Evolutionary conservation across 2,113 vertebrate species (phyloP).

Genomic region (Leucopsar rothschildi): DNA sequence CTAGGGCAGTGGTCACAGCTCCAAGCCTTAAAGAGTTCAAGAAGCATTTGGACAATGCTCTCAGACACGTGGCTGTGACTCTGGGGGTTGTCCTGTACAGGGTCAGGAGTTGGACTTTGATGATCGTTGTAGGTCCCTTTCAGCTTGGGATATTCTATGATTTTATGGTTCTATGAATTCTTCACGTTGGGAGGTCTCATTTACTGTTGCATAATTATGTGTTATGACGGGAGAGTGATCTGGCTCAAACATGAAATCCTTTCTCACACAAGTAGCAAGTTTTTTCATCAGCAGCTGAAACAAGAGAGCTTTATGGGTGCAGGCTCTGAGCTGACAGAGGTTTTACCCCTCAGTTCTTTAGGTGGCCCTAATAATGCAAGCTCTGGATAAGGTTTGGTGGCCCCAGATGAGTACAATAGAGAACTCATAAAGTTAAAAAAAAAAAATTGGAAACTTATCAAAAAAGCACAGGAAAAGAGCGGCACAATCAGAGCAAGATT

Average conservation of each 20-base stretch:
- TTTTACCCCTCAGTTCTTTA: accelerated
- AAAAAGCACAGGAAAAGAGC: neutral
- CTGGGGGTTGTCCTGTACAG: neutral
- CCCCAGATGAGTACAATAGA: neutral
- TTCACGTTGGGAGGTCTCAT: neutral
- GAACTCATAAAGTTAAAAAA: neutral
- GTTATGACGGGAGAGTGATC: neutral
- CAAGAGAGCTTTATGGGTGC: neutral
- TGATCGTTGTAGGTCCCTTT: neutral
- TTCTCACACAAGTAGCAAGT: neutral
- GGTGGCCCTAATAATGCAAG: neutral
- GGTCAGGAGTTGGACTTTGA: neutral
- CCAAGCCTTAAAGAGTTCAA: neutral
- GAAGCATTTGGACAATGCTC: neutral
- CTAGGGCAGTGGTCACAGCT: neutral
- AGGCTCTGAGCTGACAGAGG: neutral
- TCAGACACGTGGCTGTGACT: neutral
- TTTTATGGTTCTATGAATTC: neutral
- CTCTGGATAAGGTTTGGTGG: neutral
- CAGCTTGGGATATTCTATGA: too few relatives aligned
- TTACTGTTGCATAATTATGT: neutral
- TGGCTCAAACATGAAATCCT: neutral
- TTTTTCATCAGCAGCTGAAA: neutral
- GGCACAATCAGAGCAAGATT: neutral
- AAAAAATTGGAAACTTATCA: neutral